Evolutionary conservation across 92 coral and sea anemone genomes (phyloP), one percentile per base, ranked within the genome.

Genomic region (Metridium senile): DNA sequence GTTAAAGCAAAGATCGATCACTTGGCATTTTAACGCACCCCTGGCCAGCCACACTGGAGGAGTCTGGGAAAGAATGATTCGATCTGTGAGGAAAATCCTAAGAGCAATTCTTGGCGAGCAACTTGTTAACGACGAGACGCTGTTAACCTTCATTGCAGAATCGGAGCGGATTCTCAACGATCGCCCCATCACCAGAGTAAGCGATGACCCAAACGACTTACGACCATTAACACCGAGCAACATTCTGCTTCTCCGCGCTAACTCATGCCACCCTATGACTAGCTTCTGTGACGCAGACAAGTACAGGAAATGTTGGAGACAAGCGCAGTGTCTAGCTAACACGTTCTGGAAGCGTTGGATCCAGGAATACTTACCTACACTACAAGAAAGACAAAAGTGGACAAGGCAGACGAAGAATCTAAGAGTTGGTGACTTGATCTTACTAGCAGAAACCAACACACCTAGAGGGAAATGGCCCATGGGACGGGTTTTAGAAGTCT

Each of bases 1-100:
- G n/a, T n/a, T n/a, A n/a, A n/a, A 51, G 6, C 21, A 71, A 43
- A 52, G 62, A 33, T 23, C 21, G 1, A 58, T 80, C 29, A 34
- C 31, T 25, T 67, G 78, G 78, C 68, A 49, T 26, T 79, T 71
- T 52, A 56, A n/a, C n/a, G n/a, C n/a, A n/a, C n/a, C n/a, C n/a
- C n/a, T n/a, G n/a, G n/a, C n/a, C n/a, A n/a, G n/a, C 54, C 67
- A 73, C 27, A 32, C 28, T 1, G 75, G 66, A 25, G 66, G 78
- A 2, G 78, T 73, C 11, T 73, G 78, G 67, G 78, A 56, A 56
- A 3, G 67, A 13, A 52, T 73, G 65, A 73, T 73, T 4, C 56
- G 66, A 2, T 52, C 70, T 13, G 57, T 58, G 52, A 66, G 79
- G 17, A 74, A 63, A 46, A 74, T 74, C 26, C 46, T 74, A 0